Base-by-base conservation (phyloP, 2,113 vertebrate species). In the Chlamydotis undulata region DNA sequence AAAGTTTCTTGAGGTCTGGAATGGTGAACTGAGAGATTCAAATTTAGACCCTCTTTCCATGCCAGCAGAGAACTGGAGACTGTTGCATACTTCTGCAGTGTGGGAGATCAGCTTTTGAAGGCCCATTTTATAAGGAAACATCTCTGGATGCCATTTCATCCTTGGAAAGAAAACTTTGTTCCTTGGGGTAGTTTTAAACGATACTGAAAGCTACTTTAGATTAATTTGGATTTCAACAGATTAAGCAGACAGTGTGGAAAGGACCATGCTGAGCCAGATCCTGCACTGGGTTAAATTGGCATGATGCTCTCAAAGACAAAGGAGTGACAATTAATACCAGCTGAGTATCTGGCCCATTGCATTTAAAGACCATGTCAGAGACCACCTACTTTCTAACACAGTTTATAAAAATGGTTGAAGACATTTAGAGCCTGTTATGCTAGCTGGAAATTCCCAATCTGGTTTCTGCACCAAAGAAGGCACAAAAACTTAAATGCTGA, bases 311-410 rank as follows among this genome's bases (percentile, higher is more conserved):
- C 65, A 57, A 91, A 96, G 87, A 92, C 94, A 94, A 89, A 90
- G 61, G 47, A 87, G 49, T 92, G 79, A 84, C 97, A 96, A 97
- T 97, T 95, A 96, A 83, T 76, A 97, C 82, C 96, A 97, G 94
- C 97, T 97, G 96, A 96, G 71, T 93, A 94, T 97, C 83, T 84
- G 92, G 85, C 76, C 89, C 50, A 87, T 87, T 96, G 89, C 74
- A 84, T 93, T 96, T 95, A 93, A 96, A 97, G 79, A 87, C 55
- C 74, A 41, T 90, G 93, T 83, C 81, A 93, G 75, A 91, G 93
- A 96, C 94, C 92, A 97, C 95, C 90, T 96, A 96, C 84, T 90
- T 93, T 94, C 92, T 84, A 94, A 90, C 49, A 83, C 35, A 95
- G 37, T 71, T 92, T 95, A 90, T 94, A 95, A 96, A 96, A 94